phyloP scores from a whole-genome alignment of 2,797 vertebrate genomes.

The Coilia nasus region DNA sequence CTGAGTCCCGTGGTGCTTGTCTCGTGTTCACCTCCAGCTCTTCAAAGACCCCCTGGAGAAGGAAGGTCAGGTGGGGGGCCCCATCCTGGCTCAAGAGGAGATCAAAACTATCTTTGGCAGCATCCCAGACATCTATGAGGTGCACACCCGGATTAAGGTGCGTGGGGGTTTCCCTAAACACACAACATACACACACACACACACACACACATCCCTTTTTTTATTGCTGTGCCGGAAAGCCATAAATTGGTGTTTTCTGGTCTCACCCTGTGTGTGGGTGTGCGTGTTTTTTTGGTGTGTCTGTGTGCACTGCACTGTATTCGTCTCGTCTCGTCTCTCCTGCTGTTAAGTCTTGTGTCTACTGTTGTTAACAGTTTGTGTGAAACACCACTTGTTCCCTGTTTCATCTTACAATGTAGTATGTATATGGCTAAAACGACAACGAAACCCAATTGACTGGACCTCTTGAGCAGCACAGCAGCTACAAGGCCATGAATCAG shows the following conservation, averaged over 20 bases:
- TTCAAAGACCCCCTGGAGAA: slow-evolving; percentile 94
- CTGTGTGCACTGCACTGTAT: neutral
- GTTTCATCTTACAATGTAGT: no score
- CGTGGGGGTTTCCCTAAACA: slow-evolving; percentile 20
- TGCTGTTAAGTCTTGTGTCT: no score
- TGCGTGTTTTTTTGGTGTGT: no score
- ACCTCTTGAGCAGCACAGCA: neutral
- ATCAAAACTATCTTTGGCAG: slow-evolving; percentile 98
- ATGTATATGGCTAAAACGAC: no score
- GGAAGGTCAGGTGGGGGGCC: slow-evolving; percentile 93
- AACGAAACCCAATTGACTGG: no score
- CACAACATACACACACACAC: no score
- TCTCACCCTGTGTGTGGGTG: no score
- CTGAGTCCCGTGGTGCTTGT: neutral
- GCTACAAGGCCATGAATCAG: neutral
- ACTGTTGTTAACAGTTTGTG: no score
- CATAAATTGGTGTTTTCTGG: no score
- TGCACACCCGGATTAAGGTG: slow-evolving; percentile 96
- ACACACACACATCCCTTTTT: no score
- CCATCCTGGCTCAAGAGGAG: slow-evolving; percentile 95
- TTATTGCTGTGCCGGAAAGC: neutral
- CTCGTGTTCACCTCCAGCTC: slow-evolving; percentile 70
- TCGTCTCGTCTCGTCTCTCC: no score
- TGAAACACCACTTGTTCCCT: no score
- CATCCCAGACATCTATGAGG: slow-evolving; percentile 96